Evolutionary conservation across 2,113 vertebrate species (phyloP), one percentile per base, ranked within the genome.

Genomic region (Clarias macrocephalus): DNA sequence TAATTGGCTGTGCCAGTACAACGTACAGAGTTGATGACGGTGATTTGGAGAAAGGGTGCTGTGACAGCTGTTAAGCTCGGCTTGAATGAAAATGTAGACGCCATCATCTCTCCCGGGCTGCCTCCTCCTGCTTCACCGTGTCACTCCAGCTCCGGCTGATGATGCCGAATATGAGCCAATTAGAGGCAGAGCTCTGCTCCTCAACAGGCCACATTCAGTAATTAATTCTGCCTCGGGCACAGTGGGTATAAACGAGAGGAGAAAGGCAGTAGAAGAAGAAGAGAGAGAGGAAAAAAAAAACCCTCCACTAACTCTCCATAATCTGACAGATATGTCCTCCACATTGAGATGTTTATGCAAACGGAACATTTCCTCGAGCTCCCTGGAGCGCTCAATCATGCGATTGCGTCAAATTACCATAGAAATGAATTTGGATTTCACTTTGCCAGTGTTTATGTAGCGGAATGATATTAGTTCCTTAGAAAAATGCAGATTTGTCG

Each of bases 221-320:
- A 94, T 95, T 93, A 94, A 95, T 94, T 94, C 73, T 84, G 92
- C 94, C 93, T 87, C 87, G 90, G 94, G 92, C 91, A 84, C 86
- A 75, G 84, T 90, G 89, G 87, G 89, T 91, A 88, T 88, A 90
- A 90, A 90, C 90, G 88, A 93, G 89, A 84, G 87, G 86, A 84
- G 86, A 85, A 88, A 82, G 81, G 16, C 48, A 59, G 56, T 11
- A 37, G 70, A 57, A 57, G 82, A 7, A 48, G 42, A 48, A 48
- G 48, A 48, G 48, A 48, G 42, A 6, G 3, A 1, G 11, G 19
- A 16, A 4, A 30, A 28, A 77, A n/a, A 16, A 63, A 86, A 63
- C 13, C 28, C 57, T 88, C 72, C 73, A 72, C 87, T 89, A 90
- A 91, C 86, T 83, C 91, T 86, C 82, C 57, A 89, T 86, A 84